Evolutionary conservation across 2,888 invertebrate species (phyloP).

Genomic region (Eremobia ochroleuca): DNA sequence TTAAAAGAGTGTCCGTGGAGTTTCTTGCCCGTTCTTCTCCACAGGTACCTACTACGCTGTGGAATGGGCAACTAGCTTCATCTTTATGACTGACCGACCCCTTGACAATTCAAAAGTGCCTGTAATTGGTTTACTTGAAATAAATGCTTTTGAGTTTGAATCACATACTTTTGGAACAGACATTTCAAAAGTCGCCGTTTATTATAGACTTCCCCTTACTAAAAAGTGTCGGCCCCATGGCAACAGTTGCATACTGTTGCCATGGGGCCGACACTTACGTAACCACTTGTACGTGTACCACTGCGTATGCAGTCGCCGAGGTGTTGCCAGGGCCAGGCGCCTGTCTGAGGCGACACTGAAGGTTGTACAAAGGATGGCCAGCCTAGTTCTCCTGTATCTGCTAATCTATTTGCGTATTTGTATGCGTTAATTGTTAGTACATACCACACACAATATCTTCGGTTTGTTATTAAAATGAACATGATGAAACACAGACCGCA

Average conservation of each 20-base stretch:
- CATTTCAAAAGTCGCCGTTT: background rate
- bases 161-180: too few relatives aligned
- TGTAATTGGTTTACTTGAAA: too few relatives aligned
- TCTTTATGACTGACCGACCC: too few relatives aligned
- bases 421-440: background rate
- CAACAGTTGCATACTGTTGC: too few relatives aligned
- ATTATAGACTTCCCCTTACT: background rate
- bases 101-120: too few relatives aligned
- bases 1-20: too few relatives aligned
- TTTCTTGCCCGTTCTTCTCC: too few relatives aligned
- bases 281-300: background rate
- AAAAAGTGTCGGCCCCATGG: background rate
- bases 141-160: too few relatives aligned
- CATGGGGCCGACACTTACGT: too few relatives aligned
- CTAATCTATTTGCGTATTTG: constrained; percentile 5
- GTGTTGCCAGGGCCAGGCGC: background rate
- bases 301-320: background rate
- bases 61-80: too few relatives aligned
- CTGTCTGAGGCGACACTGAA: background rate
- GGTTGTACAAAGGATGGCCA: constrained; percentile 1
- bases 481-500: background rate
- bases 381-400: background rate
- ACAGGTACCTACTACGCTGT: too few relatives aligned
- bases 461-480: constrained; percentile 1
- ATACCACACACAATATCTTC: background rate